Conservation (phyloP, 2,113 vertebrate species). For the Pseudonaja textilis region DNA sequence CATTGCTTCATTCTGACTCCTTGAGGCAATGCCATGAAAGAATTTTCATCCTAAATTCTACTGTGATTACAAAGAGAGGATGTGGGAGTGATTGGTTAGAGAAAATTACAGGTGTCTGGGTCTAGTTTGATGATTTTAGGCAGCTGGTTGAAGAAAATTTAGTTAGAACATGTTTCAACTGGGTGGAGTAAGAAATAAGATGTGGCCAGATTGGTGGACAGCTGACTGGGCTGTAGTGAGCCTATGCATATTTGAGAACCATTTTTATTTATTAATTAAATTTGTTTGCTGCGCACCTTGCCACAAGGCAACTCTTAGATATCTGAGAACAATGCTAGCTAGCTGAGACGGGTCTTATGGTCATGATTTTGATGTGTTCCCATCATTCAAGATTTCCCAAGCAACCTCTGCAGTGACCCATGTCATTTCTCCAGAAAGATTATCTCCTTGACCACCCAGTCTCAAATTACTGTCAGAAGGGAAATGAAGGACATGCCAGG, state of each 20-base stretch:
- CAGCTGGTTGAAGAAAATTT: not conserved
- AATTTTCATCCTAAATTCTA: slow-evolving; percentile 2
- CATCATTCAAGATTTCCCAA: not conserved
- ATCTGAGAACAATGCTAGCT: not conserved
- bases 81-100: not conserved
- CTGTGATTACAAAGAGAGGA: not conserved
- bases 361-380: not conserved
- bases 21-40: not conserved
- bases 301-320: not conserved
- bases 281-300: not conserved
- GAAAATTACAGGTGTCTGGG: slow-evolving; percentile 15
- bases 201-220: not conserved
- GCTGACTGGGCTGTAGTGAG: not conserved
- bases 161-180: not conserved
- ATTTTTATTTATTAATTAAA: not conserved
- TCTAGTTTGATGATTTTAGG: not conserved
- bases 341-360: not conserved
- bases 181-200: not conserved
- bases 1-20: not conserved
- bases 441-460: not conserved
- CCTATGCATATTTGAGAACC: not conserved
- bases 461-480: not conserved
- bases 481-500: not conserved
- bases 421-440: not conserved
- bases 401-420: not conserved